Percentiles rank a stretch among this genome's conserved stretches.
Evolutionary conservation across 2,888 invertebrate genomes (phyloP).

Genomic region (Cantharis rufa): DNA sequence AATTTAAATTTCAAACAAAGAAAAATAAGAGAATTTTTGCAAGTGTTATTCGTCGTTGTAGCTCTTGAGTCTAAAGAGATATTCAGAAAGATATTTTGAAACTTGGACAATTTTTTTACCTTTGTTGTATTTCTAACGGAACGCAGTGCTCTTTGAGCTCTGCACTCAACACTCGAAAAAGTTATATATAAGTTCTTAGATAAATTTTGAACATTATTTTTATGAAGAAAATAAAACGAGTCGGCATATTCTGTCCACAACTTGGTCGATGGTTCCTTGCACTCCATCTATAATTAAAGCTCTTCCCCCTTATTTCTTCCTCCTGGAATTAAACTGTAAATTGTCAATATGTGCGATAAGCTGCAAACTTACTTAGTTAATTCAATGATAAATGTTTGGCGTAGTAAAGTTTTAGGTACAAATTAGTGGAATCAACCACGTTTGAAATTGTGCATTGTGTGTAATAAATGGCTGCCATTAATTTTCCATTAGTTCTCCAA

Average conservation of each 20-base stretch:
- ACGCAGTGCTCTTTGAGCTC: background rate
- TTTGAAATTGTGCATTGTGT: constrained; percentile 29
- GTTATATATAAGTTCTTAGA: background rate
- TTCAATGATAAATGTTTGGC: constrained; percentile 20
- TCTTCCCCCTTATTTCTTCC: background rate
- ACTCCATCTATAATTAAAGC: background rate
- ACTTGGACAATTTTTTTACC: background rate
- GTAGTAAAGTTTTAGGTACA: constrained; percentile 28
- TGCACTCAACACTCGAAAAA: background rate
- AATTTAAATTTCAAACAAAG: background rate
- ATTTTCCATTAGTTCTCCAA: constrained; percentile 27
- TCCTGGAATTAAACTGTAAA: background rate
- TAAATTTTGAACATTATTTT: background rate
- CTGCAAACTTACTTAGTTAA: background rate
- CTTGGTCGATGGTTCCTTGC: background rate
- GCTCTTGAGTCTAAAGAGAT: background rate
- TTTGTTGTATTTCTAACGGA: background rate
- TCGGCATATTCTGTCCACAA: background rate
- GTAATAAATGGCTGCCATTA: constrained; percentile 28
- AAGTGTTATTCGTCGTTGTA: background rate
- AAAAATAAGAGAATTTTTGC: background rate
- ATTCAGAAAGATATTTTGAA: background rate
- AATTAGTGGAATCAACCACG: constrained; percentile 29
- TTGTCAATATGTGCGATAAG: constrained; percentile 8
- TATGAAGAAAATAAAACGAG: background rate